Evolutionary conservation across 2,113 vertebrate species (phyloP).

Genomic region (Brachyhypopomus gauderio): DNA sequence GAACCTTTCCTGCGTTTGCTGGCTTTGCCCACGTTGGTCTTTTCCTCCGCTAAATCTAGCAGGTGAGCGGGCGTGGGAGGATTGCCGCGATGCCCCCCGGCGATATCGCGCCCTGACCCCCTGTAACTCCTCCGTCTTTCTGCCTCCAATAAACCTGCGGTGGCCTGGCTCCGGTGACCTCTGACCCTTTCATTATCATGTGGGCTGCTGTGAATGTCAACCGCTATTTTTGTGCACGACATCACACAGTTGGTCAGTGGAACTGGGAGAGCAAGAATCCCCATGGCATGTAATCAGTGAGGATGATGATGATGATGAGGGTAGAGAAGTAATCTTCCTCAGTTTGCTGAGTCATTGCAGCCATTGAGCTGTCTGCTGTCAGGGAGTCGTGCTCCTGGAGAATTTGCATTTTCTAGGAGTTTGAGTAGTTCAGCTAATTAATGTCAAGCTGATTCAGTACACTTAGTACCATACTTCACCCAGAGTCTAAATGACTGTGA

Average conservation of each 20-base stretch:
- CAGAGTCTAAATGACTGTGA: background rate
- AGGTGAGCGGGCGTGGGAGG: background rate
- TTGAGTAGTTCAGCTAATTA: conserved; percentile 21
- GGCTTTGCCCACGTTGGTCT: background rate
- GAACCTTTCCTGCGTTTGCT: background rate
- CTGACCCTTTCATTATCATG: background rate
- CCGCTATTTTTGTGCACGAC: background rate
- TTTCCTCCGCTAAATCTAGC: background rate
- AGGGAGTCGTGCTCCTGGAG: background rate
- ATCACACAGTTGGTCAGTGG: conserved; percentile 27
- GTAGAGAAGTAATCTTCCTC: background rate
- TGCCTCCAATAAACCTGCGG: background rate
- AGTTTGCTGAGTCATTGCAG: conserved; percentile 21
- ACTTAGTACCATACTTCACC: background rate
- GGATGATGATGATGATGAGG: conserved; percentile 14
- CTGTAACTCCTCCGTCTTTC: background rate
- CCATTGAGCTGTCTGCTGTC: conserved; percentile 17
- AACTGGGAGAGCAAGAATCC: conserved; percentile 5
- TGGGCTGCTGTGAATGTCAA: background rate
- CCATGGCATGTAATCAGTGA: conserved; percentile 5
- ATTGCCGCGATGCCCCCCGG: background rate
- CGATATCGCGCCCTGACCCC: background rate
- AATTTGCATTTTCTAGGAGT: background rate
- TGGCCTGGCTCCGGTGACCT: background rate
- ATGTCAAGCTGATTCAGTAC: background rate